Base-by-base conservation (phyloP, 2,113 vertebrate genomes). In the Carlito syrichta region DNA sequence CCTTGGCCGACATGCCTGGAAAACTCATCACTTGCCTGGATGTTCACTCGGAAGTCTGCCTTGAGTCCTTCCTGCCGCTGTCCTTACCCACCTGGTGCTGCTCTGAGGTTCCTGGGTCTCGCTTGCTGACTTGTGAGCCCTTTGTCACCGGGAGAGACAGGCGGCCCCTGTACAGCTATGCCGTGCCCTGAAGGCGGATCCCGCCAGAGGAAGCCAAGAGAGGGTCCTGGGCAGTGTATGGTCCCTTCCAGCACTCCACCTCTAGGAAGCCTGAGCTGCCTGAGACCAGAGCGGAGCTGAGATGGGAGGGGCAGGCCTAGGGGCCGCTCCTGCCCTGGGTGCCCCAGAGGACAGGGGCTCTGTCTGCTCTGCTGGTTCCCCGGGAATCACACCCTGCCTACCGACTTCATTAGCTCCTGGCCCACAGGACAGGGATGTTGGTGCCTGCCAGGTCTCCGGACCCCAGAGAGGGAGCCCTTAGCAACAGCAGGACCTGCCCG, bases 21-120 rank as follows among this genome's bases (percentile, higher is more conserved):
- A 97, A 99, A 99, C 2, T 99, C 99, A 11, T 99, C 98, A 92
- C 97, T 99, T 95, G 99, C 52, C 74, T 11, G 40, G n/a, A 88
- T 54, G 92, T 92, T 40, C 83, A 73, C 63, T 25, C 76, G 60
- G 79, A 38, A 32, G 17, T 86, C 85, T 85, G 52, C 73, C 71
- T 38, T 0, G 52, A 38, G 60, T 68, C 35, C 45, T 32, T 69
- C 68, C 77, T 89, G 89, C 81, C 68, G 58, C 78, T 78, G 30
- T 63, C 22, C 60, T 56, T 35, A 14, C 22, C n/a, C 2, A 3
- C 40, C 38, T 32, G 0, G 0, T 30, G 32, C 63, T 54, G 22
- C 54, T 94, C 50, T 1, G 32, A 27, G 60, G 48, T 38, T 81
- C 77, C 63, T 11, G 50, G 32, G 25, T 7, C 43, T 83, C 25